Evolutionary conservation across 2,113 vertebrate genomes (phyloP).

Genomic region (Pseudonaja textilis): DNA sequence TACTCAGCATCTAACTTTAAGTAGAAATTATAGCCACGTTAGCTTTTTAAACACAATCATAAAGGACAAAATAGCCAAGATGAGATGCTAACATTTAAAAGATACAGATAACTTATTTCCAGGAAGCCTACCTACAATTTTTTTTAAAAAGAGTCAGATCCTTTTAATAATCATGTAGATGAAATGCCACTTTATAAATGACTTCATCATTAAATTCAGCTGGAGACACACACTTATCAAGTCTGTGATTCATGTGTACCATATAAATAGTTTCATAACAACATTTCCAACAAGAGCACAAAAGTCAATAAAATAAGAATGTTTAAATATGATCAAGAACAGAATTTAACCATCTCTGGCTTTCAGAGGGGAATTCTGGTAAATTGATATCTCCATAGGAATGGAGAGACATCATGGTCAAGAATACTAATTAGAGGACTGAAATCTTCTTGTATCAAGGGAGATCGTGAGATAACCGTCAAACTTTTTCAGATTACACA

Average conservation of each 20-base stretch:
- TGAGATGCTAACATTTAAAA: neutral
- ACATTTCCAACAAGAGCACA: neutral
- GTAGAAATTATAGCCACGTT: slow-evolving; percentile 9
- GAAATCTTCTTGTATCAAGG: neutral
- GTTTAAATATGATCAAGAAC: neutral
- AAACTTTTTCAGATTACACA: neutral
- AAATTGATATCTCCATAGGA: neutral
- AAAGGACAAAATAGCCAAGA: neutral
- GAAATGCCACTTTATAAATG: neutral
- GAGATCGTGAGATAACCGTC: neutral
- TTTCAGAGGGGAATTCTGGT: neutral
- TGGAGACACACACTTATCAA: neutral
- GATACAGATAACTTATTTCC: neutral
- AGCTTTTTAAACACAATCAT: slow-evolving; percentile 16
- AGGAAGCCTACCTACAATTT: neutral
- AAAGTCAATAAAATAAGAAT: neutral
- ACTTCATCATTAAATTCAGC: neutral
- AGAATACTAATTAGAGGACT: neutral
- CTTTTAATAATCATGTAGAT: neutral
- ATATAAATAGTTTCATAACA: neutral
- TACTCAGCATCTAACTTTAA: neutral
- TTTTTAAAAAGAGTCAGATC: neutral
- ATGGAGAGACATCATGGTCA: neutral
- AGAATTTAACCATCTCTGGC: neutral
- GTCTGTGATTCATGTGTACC: neutral